These are phyloP conservation scores for Synanthedon andrenaeformis DNA, from an alignment of 2,888 invertebrate species.

Conservation along the genomic window DNA sequence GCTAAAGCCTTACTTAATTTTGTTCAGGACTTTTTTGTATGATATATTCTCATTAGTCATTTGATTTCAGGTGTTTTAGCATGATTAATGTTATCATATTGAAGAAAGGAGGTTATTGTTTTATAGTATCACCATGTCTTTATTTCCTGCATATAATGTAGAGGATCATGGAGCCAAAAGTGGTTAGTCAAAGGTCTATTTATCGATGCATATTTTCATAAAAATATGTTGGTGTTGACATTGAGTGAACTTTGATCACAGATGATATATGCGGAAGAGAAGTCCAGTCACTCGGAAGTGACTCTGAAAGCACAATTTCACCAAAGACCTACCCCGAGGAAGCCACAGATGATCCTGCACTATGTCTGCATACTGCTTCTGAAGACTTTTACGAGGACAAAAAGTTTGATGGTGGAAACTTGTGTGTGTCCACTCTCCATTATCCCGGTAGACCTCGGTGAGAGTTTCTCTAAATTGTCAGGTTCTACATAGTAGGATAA, in stretches of 20 bases:
- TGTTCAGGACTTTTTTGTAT: no score
- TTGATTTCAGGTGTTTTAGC: no score
- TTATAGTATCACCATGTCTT: constrained; percentile 17
- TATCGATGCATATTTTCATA: not conserved
- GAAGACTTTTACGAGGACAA: constrained; percentile 72
- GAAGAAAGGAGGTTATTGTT: no score
- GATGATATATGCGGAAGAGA: not conserved
- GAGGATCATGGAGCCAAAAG: constrained; percentile 2
- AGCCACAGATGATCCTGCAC: not conserved
- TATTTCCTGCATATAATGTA: constrained; percentile 34
- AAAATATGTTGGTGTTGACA: not conserved
- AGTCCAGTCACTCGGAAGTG: constrained; percentile 33
- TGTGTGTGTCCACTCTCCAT: constrained; percentile 72
- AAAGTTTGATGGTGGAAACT: constrained; percentile 66
- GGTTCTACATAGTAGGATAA: no score
- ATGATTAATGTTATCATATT: no score
- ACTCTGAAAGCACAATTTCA: constrained; percentile 18
- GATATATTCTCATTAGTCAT: no score
- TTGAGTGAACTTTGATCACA: not conserved
- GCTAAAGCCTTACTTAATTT: no score
- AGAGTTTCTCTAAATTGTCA: constrained; percentile 10
- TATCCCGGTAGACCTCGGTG: constrained; percentile 75
- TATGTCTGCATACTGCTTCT: not conserved
- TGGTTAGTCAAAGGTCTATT: not conserved
- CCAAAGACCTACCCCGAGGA: not conserved